Evolutionary conservation across 2,113 vertebrate genomes (phyloP), one percentile per base, ranked within the genome.

Genomic region (Pholis gunnellus): DNA sequence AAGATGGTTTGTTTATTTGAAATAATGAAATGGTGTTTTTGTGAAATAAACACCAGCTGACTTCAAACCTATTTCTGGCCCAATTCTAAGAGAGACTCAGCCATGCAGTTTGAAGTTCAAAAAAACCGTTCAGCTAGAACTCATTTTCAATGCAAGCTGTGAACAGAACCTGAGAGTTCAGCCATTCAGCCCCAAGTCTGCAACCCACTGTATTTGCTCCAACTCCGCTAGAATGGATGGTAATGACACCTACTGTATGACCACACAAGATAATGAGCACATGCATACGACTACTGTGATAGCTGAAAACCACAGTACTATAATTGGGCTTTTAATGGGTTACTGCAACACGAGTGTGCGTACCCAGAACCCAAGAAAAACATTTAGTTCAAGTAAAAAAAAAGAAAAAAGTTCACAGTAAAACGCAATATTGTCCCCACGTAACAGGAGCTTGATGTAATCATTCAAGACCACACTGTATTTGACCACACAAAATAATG

Each of bases 401-500:
- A 60, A 46, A 60, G 4, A 34, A 34, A 34, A 34, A 69, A 81
- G 57, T 65, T 71, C 57, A 71, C 57, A 40, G 34, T 72, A 74
- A 85, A 57, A 86, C 76, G 44, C 20, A 7, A 8, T 31, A 88
- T 72, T 64, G 67, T 70, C 65, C 70, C 38, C 34, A 31, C 72
- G 48, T 8, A 82, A 50, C 67, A 64, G 63, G n/a, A 68, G 59
- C 66, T 85, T 80, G 76, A 89, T 88, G 70, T 57, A 90, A 90
- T 91, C 88, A 73, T 79, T 79, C 78, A 65, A 77, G 75, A 88
- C 86, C 83, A 86, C 83, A 85, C 74, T 79, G 71, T 48, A 64
- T 89, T 76, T 84, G 81, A 89, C 87, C 85, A 82, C 89, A 91
- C 73, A 75, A 75, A 84, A 84, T 83, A 87, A 89, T 50, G 76